Percentiles rank a stretch among this genome's conserved stretches.
These are phyloP conservation scores for Eremobia ochroleuca DNA, from an alignment of 2,888 invertebrate genomes.

Conservation along the genomic window DNA sequence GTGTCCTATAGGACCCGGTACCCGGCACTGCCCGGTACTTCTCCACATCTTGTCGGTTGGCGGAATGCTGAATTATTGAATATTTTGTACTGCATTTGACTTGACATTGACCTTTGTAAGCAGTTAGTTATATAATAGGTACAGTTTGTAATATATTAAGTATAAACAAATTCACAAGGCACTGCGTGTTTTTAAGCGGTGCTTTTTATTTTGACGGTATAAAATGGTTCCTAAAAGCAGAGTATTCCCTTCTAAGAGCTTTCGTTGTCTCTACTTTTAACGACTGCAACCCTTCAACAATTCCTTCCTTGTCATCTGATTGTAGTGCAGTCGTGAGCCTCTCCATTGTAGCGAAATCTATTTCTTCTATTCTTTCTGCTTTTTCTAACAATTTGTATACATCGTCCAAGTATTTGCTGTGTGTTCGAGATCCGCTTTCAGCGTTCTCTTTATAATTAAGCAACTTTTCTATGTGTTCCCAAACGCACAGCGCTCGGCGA, in stretches of 20 bases:
- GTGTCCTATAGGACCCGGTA: conserved; percentile 5
- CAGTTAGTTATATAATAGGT: not conserved
- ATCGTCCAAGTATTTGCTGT: conserved; percentile 78
- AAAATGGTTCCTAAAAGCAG: conserved; percentile 82
- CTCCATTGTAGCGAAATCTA: conserved; percentile 87
- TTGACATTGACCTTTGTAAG: conserved; percentile 37
- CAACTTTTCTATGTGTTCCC: conserved; percentile 84
- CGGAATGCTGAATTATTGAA: conserved; percentile 29
- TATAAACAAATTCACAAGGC: conserved; percentile 68
- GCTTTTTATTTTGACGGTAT: conserved; percentile 73
- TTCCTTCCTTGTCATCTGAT: conserved; percentile 81
- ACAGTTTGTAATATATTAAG: conserved; percentile 11
- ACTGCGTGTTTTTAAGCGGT: conserved; percentile 57
- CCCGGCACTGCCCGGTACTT: conserved; percentile 27
- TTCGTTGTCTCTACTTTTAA: conserved; percentile 85
- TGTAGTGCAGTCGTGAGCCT: conserved; percentile 80
- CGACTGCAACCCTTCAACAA: conserved; percentile 79
- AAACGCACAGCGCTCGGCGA: conserved; percentile 82
- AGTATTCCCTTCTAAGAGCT: conserved; percentile 84
- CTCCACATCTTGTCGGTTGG: not conserved
- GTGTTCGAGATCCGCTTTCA: conserved; percentile 77
- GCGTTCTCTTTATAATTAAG: conserved; percentile 79
- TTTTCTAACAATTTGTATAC: conserved; percentile 82
- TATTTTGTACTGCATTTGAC: conserved; percentile 37
- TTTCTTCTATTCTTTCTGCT: conserved; percentile 85